Evolutionary conservation across 1,140 invertebrate species (phyloP).

Genomic region (Tribolium madens): DNA sequence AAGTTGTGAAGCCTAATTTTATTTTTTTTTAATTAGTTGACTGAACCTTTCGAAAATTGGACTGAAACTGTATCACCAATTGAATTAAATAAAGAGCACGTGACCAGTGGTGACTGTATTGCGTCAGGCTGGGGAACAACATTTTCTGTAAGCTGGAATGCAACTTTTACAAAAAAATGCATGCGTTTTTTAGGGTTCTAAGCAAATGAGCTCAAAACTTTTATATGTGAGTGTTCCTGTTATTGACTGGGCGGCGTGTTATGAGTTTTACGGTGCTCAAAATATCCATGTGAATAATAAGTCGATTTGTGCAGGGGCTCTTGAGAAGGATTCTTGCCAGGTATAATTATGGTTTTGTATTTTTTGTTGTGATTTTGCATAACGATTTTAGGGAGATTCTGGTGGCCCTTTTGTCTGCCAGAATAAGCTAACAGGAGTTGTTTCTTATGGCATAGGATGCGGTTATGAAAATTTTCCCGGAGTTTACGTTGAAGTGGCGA

Average conservation of each 20-base stretch:
- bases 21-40: not conserved
- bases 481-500: conserved; percentile 91
- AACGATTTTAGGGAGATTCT: conserved; percentile 80
- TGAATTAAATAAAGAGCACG: not conserved
- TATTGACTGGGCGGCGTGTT: not conserved
- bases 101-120: not conserved
- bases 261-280: not conserved
- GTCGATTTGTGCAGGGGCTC: not conserved
- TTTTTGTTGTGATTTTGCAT: not conserved
- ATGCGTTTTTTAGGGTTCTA: conserved; percentile 5
- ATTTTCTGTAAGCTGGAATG: not conserved
- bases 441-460: conserved; percentile 93
- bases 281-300: not conserved
- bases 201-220: not conserved
- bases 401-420: conserved; percentile 89
- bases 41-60: conserved; percentile 6
- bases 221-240: not conserved
- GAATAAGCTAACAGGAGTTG: conserved; percentile 84
- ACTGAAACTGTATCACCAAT: not conserved
- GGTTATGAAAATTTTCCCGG: conserved; percentile 90
- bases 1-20: too few species aligned
- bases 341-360: not conserved
- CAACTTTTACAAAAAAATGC: not conserved
- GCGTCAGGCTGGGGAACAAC: conserved; percentile 20
- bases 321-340: conserved; percentile 7